Evolutionary conservation across 2,797 vertebrate genomes (phyloP).

Genomic region (Eulemur mongoz): DNA sequence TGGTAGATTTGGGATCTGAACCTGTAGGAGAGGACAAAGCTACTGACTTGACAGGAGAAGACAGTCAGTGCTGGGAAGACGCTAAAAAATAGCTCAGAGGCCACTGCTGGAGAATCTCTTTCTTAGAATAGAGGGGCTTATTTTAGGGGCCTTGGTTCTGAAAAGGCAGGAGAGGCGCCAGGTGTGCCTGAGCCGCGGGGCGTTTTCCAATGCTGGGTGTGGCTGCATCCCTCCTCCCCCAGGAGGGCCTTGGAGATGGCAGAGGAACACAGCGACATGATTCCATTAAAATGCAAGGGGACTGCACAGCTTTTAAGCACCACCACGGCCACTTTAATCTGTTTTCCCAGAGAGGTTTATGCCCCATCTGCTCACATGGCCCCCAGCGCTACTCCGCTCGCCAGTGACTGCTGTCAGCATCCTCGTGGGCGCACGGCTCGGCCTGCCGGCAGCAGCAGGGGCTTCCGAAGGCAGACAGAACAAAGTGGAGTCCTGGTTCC

Average conservation of each 20-base stretch:
- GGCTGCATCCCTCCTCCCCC: background rate
- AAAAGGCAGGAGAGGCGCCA: background rate
- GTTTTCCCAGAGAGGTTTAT: constrained; percentile 73
- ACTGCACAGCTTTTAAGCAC: constrained; percentile 66
- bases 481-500: background rate
- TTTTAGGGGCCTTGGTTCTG: background rate
- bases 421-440: background rate
- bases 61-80: background rate
- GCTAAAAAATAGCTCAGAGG: background rate
- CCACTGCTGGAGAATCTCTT: background rate
- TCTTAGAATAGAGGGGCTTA: background rate
- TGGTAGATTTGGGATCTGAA: background rate
- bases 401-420: background rate
- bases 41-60: background rate
- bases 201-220: background rate
- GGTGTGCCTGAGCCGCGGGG: background rate
- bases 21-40: background rate
- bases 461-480: background rate
- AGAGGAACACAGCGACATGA: constrained; percentile 63
- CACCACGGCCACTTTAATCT: constrained; percentile 67
- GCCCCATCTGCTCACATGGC: constrained; percentile 49
- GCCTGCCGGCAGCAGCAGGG: background rate
- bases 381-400: background rate
- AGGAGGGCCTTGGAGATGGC: background rate
- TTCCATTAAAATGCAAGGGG: constrained; percentile 73